Evolutionary conservation across 2,797 vertebrate species (phyloP).

Genomic region (Sternotherus odoratus): DNA sequence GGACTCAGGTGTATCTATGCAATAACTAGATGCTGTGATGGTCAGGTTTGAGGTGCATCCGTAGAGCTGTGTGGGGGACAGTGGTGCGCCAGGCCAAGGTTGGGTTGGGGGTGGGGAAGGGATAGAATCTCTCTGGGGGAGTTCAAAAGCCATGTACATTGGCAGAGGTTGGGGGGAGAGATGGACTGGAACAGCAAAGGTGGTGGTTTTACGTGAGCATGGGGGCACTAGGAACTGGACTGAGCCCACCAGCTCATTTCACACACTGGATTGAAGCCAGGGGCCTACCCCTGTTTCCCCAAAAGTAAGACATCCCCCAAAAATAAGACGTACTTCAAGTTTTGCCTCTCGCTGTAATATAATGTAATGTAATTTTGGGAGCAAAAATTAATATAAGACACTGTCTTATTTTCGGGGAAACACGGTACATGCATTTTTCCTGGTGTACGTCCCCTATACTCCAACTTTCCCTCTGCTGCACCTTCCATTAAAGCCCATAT

Average conservation of each 20-base stretch:
- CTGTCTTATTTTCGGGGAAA: too few species aligned
- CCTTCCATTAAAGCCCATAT: accelerated
- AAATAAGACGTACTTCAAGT: too few species aligned
- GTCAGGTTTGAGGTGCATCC: neutral
- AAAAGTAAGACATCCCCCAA: too few species aligned
- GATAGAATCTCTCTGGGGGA: neutral
- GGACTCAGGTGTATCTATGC: neutral
- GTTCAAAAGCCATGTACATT: too few species aligned
- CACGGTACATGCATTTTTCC: neutral
- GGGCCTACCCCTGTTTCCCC: too few species aligned
- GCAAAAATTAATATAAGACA: too few species aligned
- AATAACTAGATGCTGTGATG: neutral
- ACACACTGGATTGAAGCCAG: neutral
- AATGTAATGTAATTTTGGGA: too few species aligned
- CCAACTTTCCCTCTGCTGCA: accelerated
- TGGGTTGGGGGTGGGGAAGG: neutral
- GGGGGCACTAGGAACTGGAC: neutral
- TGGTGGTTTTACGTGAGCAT: neutral
- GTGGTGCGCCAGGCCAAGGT: neutral
- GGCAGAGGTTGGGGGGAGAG: neutral
- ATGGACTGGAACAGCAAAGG: neutral
- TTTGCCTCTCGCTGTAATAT: too few species aligned
- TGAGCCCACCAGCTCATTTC: neutral
- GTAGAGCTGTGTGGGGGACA: neutral
- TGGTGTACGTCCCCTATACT: neutral